These are phyloP conservation scores for Pseudomyrmex sp. DNA, from an alignment of 1,140 invertebrate genomes.

Conservation along the genomic window DNA sequence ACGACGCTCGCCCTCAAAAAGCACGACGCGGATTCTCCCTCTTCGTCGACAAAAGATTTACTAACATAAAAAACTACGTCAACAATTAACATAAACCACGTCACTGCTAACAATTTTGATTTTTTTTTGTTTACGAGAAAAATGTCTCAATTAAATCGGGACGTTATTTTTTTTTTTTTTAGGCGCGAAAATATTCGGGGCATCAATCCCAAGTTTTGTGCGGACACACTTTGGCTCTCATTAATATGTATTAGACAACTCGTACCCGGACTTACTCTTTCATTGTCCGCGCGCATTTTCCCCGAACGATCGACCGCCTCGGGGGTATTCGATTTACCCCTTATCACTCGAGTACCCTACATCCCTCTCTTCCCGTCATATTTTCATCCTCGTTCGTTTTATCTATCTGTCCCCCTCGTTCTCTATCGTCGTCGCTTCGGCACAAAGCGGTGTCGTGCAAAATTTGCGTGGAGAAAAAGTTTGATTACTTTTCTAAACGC, in stretches of 20 bases:
- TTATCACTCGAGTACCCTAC: slow-evolving; percentile 65
- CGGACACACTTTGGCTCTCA: slow-evolving; percentile 60
- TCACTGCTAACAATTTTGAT: background rate
- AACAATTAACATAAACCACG: slow-evolving; percentile 37
- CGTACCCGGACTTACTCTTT: slow-evolving; percentile 68
- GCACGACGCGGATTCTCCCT: slow-evolving; percentile 46
- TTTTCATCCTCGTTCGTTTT: background rate
- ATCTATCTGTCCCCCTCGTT: background rate
- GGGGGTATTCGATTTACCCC: slow-evolving; percentile 69
- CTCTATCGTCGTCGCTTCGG: slow-evolving; percentile 18
- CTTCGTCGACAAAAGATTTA: slow-evolving; percentile 47
- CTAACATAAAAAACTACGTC: slow-evolving; percentile 52
- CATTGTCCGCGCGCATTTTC: slow-evolving; percentile 71
- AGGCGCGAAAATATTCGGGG: background rate
- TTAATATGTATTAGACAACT: slow-evolving; percentile 76
- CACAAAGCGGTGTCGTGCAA: slow-evolving; percentile 35
- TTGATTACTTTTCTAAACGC: slow-evolving; percentile 59
- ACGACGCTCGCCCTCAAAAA: slow-evolving; percentile 32
- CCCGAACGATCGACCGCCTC: slow-evolving; percentile 64
- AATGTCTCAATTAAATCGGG: slow-evolving; percentile 7
- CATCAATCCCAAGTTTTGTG: slow-evolving; percentile 64
- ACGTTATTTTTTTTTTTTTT: slow-evolving; percentile 7
- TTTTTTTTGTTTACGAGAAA: background rate
- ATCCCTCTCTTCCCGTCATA: background rate
- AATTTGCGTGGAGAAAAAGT: slow-evolving; percentile 66